A percentile compares a stretch with the other conserved stretches of the same genome.
Evolutionary conservation across 1,140 invertebrate genomes (phyloP).

Genomic region (Chelonus insularis): DNA sequence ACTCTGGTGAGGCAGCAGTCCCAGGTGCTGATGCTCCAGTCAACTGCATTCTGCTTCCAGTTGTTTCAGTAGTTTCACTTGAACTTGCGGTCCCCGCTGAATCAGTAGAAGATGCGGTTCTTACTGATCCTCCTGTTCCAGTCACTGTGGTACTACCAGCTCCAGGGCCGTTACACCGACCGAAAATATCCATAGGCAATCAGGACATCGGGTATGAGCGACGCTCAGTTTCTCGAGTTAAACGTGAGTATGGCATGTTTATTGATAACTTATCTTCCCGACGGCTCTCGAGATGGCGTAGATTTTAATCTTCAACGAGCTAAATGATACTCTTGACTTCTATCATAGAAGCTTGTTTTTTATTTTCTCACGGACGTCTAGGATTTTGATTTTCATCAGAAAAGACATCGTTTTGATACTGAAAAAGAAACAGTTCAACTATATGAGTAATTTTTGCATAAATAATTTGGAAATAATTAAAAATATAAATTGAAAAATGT

Average conservation of each 20-base stretch:
- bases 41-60: slow-evolving; percentile 56
- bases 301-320: too few relatives aligned
- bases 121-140: slow-evolving; percentile 40
- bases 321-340: background rate
- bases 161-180: slow-evolving; percentile 55
- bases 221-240: background rate
- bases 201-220: slow-evolving; percentile 48
- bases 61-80: slow-evolving; percentile 28
- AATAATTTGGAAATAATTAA: too few relatives aligned
- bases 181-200: slow-evolving; percentile 61
- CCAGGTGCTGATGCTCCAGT: slow-evolving; percentile 58
- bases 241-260: background rate
- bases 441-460: too few relatives aligned
- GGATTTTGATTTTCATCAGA: slow-evolving; percentile 8
- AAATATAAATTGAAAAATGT: too few relatives aligned
- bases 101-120: slow-evolving; percentile 27
- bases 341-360: slow-evolving; percentile 18
- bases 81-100: slow-evolving; percentile 22
- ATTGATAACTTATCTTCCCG: background rate
- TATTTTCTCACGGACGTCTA: slow-evolving; percentile 19
- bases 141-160: slow-evolving; percentile 48
- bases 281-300: background rate
- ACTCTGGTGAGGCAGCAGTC: slow-evolving; percentile 57
- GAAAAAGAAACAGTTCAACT: too few relatives aligned
- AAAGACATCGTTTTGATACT: background rate